phyloP scores from a whole-genome alignment of 2,797 vertebrate genomes.

The Falco peregrinus region DNA sequence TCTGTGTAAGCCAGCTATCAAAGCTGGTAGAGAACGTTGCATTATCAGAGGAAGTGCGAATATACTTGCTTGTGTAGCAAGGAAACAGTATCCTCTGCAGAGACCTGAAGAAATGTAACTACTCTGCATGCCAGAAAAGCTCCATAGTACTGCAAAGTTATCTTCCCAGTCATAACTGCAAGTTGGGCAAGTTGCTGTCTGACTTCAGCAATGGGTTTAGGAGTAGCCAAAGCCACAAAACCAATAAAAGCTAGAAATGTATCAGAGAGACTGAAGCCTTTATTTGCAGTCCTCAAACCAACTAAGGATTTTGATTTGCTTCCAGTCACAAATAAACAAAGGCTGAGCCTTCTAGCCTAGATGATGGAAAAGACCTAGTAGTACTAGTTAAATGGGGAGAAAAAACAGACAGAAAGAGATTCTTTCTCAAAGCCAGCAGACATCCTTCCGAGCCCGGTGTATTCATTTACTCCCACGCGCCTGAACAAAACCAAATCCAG shows the following conservation, averaged over 20 bases:
- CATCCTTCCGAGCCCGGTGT: background rate
- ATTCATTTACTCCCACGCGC: background rate
- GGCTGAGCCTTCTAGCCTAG: background rate
- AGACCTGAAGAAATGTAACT: background rate
- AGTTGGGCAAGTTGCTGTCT: background rate
- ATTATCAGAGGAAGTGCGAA: background rate
- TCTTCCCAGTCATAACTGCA: background rate
- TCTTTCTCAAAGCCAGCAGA: background rate
- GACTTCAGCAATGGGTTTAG: background rate
- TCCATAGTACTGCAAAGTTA: background rate
- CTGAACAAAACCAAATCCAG: background rate
- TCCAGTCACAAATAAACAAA: background rate
- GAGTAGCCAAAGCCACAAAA: background rate
- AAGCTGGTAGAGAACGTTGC: background rate
- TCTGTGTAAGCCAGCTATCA: background rate
- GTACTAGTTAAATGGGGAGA: background rate
- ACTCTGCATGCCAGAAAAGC: background rate
- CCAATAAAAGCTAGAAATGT: background rate
- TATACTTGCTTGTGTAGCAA: background rate
- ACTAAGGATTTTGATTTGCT: background rate
- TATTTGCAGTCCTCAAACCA: background rate
- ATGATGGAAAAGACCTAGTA: background rate
- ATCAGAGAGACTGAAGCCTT: background rate
- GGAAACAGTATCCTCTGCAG: background rate
- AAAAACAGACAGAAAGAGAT: no score